Evolutionary conservation across 2,113 vertebrate species (phyloP).

Genomic region (Labeo catla): DNA sequence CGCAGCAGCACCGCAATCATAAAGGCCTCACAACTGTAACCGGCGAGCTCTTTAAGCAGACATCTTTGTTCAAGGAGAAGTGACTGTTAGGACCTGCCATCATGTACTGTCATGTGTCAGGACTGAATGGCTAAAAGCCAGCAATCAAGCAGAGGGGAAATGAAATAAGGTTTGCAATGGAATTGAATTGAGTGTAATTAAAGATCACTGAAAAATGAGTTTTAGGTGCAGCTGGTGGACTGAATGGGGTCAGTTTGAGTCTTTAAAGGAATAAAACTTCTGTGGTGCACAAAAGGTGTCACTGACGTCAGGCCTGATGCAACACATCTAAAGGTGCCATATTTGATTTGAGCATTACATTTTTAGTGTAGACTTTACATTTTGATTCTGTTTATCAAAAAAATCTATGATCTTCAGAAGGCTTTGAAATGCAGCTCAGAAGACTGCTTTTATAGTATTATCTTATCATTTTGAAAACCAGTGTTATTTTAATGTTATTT

Average conservation of each 20-base stretch:
- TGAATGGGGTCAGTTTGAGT: background rate
- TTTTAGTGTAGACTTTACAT: background rate
- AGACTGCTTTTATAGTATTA: too few species aligned
- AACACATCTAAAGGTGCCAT: background rate
- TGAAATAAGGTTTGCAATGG: constrained; percentile 6
- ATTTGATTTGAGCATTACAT: background rate
- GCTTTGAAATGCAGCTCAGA: background rate
- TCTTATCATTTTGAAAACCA: background rate
- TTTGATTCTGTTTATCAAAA: background rate
- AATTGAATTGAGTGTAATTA: constrained; percentile 29
- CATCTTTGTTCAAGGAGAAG: background rate
- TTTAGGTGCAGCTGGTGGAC: background rate
- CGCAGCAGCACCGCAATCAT: constrained; percentile 11
- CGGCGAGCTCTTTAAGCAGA: constrained; percentile 2
- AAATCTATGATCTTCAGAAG: background rate
- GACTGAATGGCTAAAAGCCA: background rate
- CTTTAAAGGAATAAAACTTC: background rate
- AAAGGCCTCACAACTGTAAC: constrained; percentile 19
- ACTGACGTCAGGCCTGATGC: background rate
- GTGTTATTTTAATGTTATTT: background rate
- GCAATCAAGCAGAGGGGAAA: constrained; percentile 23
- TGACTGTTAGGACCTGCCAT: constrained; percentile 1
- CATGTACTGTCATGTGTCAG: constrained; percentile 20
- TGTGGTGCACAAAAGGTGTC: background rate
- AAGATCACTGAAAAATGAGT: background rate